These are phyloP conservation scores for Pongo pygmaeus DNA, from an alignment of 2,113 vertebrate species.

Conservation along the genomic window DNA sequence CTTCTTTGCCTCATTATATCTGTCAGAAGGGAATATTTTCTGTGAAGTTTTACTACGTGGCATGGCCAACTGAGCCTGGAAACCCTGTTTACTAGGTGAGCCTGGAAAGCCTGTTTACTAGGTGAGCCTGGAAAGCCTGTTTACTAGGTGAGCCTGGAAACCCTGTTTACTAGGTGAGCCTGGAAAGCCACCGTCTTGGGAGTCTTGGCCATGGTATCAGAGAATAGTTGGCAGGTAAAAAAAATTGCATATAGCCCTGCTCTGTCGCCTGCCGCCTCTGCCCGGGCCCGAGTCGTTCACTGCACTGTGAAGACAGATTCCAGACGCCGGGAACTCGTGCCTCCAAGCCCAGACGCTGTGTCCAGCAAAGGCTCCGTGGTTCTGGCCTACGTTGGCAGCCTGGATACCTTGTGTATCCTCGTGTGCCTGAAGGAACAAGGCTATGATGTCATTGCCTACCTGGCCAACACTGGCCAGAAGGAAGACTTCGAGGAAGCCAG, in stretches of 20 bases:
- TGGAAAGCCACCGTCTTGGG: background rate
- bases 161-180: background rate
- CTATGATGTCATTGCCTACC: too few species aligned
- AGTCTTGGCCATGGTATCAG: background rate
- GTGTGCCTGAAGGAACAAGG: too few species aligned
- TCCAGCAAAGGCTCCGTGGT: too few species aligned
- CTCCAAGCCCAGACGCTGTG: too few species aligned
- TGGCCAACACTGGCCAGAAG: too few species aligned
- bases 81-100: background rate
- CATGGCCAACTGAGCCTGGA: background rate
- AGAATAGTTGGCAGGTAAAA: background rate
- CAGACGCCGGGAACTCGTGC: too few species aligned
- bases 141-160: background rate
- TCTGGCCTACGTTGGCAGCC: too few species aligned
- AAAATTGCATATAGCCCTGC: background rate
- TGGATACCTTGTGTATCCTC: too few species aligned
- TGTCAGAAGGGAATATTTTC: background rate
- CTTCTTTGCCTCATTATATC: background rate
- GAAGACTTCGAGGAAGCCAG: too few species aligned
- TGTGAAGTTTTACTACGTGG: background rate
- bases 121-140: background rate
- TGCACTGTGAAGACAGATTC: too few species aligned
- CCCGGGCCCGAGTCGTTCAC: too few species aligned
- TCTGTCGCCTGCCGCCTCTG: too few species aligned
- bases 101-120: background rate